Evolutionary conservation across 2,113 vertebrate genomes (phyloP), one percentile per base, ranked within the genome.

Genomic region (Aspidoscelis tigris): DNA sequence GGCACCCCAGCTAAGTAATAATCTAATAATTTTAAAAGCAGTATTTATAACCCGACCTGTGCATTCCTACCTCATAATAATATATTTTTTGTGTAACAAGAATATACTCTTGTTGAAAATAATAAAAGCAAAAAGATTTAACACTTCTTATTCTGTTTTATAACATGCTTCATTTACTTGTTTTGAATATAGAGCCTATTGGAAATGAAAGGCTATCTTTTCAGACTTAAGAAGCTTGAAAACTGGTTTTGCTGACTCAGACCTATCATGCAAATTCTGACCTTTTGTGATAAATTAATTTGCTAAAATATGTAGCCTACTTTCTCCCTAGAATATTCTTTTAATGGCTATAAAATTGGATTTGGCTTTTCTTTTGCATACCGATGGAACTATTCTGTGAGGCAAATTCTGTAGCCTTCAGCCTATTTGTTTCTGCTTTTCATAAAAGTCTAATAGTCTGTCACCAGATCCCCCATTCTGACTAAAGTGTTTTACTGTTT

Each of bases 401-500:
- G 10, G 73, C 55, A 53, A 68, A 39, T 41, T n/a, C 16, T 82
- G 20, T 71, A 82, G 75, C 68, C 24, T 84, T 88, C 72, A 78
- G 66, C 81, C 84, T 88, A 86, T 89, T 87, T 75, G 53, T 90
- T 88, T 53, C 11, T 74, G n/a, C 41, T 80, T 85, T 74, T 71
- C 26, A 50, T 24, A 61, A 81, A 91, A 93, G 90, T 84, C 90
- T 93, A 95, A 93, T 92, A 92, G 89, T 89, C 90, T 86, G 76
- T 83, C 91, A 88, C 85, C 80, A 92, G 90, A 91, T 92, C 69
- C 43, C 55, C 78, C 84, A 92, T 80, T 90, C 74, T 87, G 76
- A 85, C 83, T 90, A 68, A 64, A 81, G 47, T 0, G 0, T 83
- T 85, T 33, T 70, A 26, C 69, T 72, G 86, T 87, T 89, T 76